phyloP scores from a whole-genome alignment of 2,797 vertebrate genomes.

The Amphiprion clarkii region DNA sequence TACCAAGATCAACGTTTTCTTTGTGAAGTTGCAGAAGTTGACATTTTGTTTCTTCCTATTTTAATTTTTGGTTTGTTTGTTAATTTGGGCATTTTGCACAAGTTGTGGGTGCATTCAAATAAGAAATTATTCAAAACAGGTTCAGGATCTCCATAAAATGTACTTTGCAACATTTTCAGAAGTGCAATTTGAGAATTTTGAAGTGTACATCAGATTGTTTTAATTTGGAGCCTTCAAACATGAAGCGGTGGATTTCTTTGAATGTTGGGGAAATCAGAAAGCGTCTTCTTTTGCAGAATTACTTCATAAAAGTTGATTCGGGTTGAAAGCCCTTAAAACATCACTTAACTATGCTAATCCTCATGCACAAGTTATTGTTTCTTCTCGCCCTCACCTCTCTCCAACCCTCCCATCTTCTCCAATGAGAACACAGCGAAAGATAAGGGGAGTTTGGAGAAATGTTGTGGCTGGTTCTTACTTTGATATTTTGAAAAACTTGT shows the following conservation, averaged over 20 bases:
- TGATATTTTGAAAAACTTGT: slow-evolving; percentile 53
- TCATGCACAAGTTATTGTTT: slow-evolving; percentile 44
- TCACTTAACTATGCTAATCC: slow-evolving; percentile 73
- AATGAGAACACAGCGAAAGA: slow-evolving; percentile 36
- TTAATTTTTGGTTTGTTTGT: not conserved
- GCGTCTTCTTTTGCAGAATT: not conserved
- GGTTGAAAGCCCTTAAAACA: slow-evolving; percentile 41
- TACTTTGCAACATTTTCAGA: slow-evolving; percentile 32
- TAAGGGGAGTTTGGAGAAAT: slow-evolving; percentile 25
- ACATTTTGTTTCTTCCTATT: slow-evolving; percentile 3
- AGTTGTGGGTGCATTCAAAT: slow-evolving; percentile 7
- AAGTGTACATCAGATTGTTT: slow-evolving; percentile 10
- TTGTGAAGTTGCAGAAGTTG: slow-evolving; percentile 15
- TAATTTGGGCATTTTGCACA: slow-evolving; percentile 2
- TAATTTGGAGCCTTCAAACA: slow-evolving; percentile 15
- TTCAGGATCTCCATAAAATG: slow-evolving; percentile 27
- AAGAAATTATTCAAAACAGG: slow-evolving; percentile 21
- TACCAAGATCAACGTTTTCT: slow-evolving; percentile 45
- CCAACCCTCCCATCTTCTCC: slow-evolving; percentile 29
- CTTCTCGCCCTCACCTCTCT: slow-evolving; percentile 19
- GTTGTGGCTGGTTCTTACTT: slow-evolving; percentile 59
- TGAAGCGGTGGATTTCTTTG: slow-evolving; percentile 15
- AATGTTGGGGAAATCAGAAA: slow-evolving; percentile 9
- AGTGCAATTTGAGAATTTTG: slow-evolving; percentile 4
- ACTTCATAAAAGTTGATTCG: slow-evolving; percentile 37